Evolutionary conservation across 92 coral and sea anemone genomes (phyloP).

Genomic region (Bergia puertoricense): DNA sequence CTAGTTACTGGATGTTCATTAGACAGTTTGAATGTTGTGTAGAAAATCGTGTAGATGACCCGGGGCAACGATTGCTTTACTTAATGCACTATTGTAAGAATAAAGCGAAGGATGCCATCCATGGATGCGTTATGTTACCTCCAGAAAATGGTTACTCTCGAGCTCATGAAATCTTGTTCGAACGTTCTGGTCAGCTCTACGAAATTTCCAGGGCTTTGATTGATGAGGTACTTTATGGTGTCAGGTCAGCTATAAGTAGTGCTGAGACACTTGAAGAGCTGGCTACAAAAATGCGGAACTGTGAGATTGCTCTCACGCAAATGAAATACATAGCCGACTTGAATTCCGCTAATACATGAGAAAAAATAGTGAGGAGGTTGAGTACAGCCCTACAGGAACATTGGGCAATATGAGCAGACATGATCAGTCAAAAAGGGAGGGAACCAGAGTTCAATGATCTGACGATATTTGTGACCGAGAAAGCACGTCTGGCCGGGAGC

Average conservation of each 20-base stretch:
- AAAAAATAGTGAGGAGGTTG: constrained; percentile 52
- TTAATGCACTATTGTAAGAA: constrained; percentile 61
- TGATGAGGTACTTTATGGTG: constrained; percentile 46
- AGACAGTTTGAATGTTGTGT: constrained; percentile 60
- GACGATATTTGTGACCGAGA: constrained; percentile 43
- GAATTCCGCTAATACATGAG: constrained; percentile 52
- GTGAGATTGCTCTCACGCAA: constrained; percentile 46
- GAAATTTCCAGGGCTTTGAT: constrained; percentile 52
- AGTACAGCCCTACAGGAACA: constrained; percentile 59
- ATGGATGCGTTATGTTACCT: constrained; percentile 60
- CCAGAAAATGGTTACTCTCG: constrained; percentile 45
- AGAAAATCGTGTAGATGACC: constrained; percentile 30
- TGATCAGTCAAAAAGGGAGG: constrained; percentile 25
- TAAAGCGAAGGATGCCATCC: constrained; percentile 58
- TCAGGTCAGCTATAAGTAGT: constrained; percentile 44
- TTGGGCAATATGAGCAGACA: constrained; percentile 60
- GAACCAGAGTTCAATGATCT: constrained; percentile 52
- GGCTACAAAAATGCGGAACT: constrained; percentile 64
- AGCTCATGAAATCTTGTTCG: constrained; percentile 45
- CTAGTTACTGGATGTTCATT: constrained; percentile 53
- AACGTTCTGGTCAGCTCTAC: constrained; percentile 62
- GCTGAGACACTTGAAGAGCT: constrained; percentile 50
- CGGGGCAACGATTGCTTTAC: constrained; percentile 48
- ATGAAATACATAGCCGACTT: constrained; percentile 57
- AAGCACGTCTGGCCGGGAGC: constrained; percentile 51